These are phyloP conservation scores for Tiliqua scincoides DNA, from an alignment of 2,113 vertebrate species.

Conservation along the genomic window DNA sequence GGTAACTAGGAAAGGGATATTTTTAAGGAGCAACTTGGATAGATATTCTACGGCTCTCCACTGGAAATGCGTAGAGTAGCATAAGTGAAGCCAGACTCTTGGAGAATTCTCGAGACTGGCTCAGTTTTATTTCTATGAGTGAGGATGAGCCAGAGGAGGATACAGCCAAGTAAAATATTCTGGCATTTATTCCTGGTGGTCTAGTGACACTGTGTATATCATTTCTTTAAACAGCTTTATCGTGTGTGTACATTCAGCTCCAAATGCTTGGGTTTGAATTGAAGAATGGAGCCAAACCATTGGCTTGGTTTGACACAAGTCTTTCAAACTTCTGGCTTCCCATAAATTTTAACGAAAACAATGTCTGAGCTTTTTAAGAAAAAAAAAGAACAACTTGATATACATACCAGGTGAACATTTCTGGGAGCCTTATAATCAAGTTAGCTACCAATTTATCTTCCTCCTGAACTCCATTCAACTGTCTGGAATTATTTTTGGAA, in stretches of 20 bases:
- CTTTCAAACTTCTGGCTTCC: conserved; percentile 45
- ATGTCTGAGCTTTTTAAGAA: conserved; percentile 44
- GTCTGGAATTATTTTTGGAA: conserved; percentile 55
- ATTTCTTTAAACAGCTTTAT: conserved; percentile 48
- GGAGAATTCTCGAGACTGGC: background rate
- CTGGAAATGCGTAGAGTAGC: background rate
- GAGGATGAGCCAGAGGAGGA: conserved; percentile 49
- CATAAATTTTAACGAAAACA: conserved; percentile 45
- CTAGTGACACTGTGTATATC: conserved; percentile 51
- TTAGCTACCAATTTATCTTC: conserved; percentile 46
- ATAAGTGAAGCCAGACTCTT: background rate
- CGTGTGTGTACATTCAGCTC: conserved; percentile 46
- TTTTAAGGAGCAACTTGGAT: background rate
- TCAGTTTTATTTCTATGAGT: background rate
- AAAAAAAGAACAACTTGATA: background rate
- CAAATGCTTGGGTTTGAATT: conserved; percentile 46
- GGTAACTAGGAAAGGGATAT: background rate
- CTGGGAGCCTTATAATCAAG: conserved; percentile 42
- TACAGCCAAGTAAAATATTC: conserved; percentile 54
- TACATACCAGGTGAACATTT: conserved; percentile 64
- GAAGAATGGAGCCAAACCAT: conserved; percentile 41
- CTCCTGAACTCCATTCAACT: conserved; percentile 45
- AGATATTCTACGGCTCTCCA: conserved; percentile 9
- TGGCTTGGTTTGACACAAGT: conserved; percentile 39
- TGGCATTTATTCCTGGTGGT: conserved; percentile 54